Evolutionary conservation across 1,140 invertebrate genomes (phyloP), one percentile per base, ranked within the genome.

Genomic region (Vanessa tameamea): DNA sequence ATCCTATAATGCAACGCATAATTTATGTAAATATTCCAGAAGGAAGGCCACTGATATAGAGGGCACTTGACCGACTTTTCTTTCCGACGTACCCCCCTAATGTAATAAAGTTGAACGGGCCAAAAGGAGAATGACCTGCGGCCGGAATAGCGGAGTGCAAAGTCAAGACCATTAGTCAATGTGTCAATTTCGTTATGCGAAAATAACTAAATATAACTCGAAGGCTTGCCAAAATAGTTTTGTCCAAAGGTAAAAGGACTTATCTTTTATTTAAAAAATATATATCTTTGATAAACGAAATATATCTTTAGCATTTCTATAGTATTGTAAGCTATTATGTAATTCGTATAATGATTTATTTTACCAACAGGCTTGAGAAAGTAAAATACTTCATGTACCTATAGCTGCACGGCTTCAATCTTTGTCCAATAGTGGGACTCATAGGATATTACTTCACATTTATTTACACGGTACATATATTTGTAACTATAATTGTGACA

Each of bases 91-190:
- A 53, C 4, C n/a, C n/a, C 8, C 15, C n/a, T 2, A 43, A n/a
- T 53, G 51, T 53, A 53, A 16, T 53, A 16, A 53, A 53, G 15
- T 53, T 16, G 51, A n/a, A 53, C n/a, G n/a, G 51, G 51, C n/a
- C 51, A 53, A 53, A 31, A 20, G 51, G 51, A 3, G 51, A 53
- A 53, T 9, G 51, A 53, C 14, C 51, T 20, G 15, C 15, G 15
- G n/a, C 20, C n/a, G n/a, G n/a, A 13, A 15, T 15, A 53, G 3
- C n/a, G n/a, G 48, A 53, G 51, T 53, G 51, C n/a, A 53, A 53
- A 53, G 51, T 53, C 51, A 53, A 53, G 51, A 53, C 20, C 51
- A 53, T 53, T 53, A 53, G 51, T 53, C 51, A 53, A 53, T 53
- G 51, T 53, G 51, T 53, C n/a, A 53, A 53, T 20, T 53, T 16